Evolutionary conservation across 1,140 invertebrate genomes (phyloP).

Genomic region (Aricia agestis): DNA sequence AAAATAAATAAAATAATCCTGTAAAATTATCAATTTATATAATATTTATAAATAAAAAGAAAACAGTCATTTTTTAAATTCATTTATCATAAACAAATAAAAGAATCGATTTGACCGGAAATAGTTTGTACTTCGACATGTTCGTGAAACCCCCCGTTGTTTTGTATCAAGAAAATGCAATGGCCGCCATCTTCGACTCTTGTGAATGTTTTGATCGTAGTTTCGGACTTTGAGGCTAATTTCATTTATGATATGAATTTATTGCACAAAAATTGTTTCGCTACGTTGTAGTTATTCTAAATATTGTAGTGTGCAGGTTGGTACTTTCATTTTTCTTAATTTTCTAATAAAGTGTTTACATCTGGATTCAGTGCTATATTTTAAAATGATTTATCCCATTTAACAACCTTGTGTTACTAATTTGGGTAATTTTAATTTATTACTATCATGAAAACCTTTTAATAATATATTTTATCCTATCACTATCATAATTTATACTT

Average conservation of each 20-base stretch:
- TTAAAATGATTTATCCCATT: conserved; percentile 47
- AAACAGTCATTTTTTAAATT: neutral
- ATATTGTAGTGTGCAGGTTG: conserved; percentile 56
- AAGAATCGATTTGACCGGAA: conserved; percentile 50
- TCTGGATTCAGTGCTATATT: conserved; percentile 68
- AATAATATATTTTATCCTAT: neutral
- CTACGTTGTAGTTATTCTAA: conserved; percentile 56
- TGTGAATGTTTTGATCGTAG: conserved; percentile 76
- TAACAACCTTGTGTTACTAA: neutral
- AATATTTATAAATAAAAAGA: neutral
- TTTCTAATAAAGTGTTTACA: conserved; percentile 74
- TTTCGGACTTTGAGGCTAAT: conserved; percentile 68
- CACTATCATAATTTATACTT: neutral
- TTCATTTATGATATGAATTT: conserved; percentile 69
- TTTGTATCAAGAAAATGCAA: conserved; percentile 76
- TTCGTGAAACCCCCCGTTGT: conserved; percentile 74
- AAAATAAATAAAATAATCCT: neutral
- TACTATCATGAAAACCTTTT: neutral
- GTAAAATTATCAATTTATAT: neutral
- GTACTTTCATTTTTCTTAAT: conserved; percentile 50
- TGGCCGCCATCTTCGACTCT: conserved; percentile 76
- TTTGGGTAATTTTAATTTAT: neutral
- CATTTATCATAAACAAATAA: neutral
- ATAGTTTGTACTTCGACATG: conserved; percentile 57
- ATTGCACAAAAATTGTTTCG: conserved; percentile 62